Conservation (phyloP, 2,888 invertebrate species). For the Adela reaumurella region DNA sequence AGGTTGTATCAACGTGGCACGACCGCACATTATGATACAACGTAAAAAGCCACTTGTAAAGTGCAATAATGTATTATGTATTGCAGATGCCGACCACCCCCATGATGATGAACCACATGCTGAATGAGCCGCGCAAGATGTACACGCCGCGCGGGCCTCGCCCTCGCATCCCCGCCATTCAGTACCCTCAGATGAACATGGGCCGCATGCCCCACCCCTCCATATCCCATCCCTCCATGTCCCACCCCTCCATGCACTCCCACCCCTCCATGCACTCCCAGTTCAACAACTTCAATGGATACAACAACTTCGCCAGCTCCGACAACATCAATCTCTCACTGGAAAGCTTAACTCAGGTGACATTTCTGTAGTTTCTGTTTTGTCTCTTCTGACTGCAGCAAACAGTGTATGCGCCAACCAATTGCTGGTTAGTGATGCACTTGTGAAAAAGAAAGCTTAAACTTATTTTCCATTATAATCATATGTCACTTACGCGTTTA, state of each 20-base stretch:
- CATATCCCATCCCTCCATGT: neutral
- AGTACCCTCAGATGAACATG: neutral
- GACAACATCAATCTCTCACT: slow-evolving; percentile 47
- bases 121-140: neutral
- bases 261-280: no score
- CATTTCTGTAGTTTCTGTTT: no score
- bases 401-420: no score
- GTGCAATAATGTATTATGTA: neutral
- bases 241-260: slow-evolving; percentile 8
- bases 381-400: no score
- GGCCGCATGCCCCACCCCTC: slow-evolving; percentile 9
- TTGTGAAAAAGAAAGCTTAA: no score
- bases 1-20: no score
- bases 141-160: neutral
- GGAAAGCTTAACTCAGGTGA: slow-evolving; percentile 47
- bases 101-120: slow-evolving; percentile 4
- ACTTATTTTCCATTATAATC: no score
- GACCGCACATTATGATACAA: neutral
- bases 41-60: neutral
- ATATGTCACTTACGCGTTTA: no score
- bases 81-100: slow-evolving; percentile 19
- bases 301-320: slow-evolving; percentile 18
- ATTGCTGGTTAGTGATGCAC: no score
- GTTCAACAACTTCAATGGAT: slow-evolving; percentile 41
- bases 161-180: neutral